Evolutionary conservation across 2,888 invertebrate genomes (phyloP).

Genomic region (Syrphus vitripennis): DNA sequence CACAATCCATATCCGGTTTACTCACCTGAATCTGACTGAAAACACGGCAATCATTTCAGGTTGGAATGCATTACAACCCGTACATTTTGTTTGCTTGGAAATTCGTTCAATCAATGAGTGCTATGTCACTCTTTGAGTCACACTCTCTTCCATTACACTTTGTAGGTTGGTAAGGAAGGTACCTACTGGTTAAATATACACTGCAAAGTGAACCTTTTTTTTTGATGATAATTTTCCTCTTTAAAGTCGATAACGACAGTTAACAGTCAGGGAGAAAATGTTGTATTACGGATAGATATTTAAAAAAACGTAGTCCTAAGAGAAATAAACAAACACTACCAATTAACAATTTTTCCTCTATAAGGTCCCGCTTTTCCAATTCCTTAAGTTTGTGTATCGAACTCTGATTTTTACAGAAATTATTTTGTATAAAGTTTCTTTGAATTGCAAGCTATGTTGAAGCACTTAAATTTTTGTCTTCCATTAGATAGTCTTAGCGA

Average conservation of each 20-base stretch:
- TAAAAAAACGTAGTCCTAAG: no score
- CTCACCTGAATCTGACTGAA: slow-evolving; percentile 3
- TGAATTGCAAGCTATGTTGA: no score
- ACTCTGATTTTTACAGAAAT: no score
- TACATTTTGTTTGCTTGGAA: background rate
- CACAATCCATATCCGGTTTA: background rate
- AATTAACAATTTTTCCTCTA: no score
- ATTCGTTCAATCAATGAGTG: background rate
- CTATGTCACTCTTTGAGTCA: slow-evolving; percentile 2
- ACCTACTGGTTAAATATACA: background rate
- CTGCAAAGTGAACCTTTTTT: background rate
- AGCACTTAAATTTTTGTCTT: no score
- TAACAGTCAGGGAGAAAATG: background rate
- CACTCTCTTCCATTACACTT: background rate
- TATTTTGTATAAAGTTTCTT: no score
- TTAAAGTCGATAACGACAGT: no score
- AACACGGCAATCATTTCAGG: background rate
- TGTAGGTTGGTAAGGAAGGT: background rate
- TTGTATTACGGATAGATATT: background rate
- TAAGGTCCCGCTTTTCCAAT: no score
- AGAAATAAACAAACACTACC: no score
- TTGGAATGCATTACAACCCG: background rate
- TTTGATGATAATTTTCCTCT: background rate
- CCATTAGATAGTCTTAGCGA: no score
- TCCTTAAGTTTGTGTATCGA: no score